Evolutionary conservation across 23 tunicate species (phyloP).

Genomic region (Trididemnum clinides): DNA sequence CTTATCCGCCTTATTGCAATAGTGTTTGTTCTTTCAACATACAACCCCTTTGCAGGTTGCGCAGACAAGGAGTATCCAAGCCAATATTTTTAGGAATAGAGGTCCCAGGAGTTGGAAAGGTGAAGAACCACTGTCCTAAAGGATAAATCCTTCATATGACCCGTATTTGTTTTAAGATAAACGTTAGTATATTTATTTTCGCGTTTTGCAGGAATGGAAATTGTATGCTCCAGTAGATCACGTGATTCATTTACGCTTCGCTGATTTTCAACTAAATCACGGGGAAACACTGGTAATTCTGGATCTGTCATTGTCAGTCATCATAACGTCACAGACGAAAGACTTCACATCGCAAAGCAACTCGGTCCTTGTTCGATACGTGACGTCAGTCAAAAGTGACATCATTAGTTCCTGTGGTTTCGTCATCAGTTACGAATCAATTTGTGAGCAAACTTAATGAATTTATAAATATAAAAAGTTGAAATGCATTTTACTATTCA

Average conservation of each 20-base stretch:
- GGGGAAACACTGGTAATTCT: slow-evolving; percentile 46
- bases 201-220: slow-evolving; percentile 51
- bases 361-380: slow-evolving; percentile 22
- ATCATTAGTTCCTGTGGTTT: slow-evolving; percentile 57
- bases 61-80: too few relatives aligned
- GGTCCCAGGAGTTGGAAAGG: too few relatives aligned
- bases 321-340: slow-evolving; percentile 20
- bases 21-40: too few relatives aligned
- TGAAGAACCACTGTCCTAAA: too few relatives aligned
- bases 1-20: too few relatives aligned
- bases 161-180: not conserved
- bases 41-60: too few relatives aligned
- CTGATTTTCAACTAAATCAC: slow-evolving; percentile 28
- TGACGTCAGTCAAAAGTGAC: slow-evolving; percentile 3
- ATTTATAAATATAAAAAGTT: too few relatives aligned
- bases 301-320: not conserved
- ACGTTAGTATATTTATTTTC: not conserved
- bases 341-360: slow-evolving; percentile 35
- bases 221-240: slow-evolving; percentile 40
- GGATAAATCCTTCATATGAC: too few relatives aligned
- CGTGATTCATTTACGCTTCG: slow-evolving; percentile 32
- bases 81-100: too few relatives aligned
- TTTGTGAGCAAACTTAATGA: slow-evolving; percentile 37
- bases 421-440: slow-evolving; percentile 12
- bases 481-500: too few relatives aligned